Evolutionary conservation across 2,113 vertebrate species (phyloP), one percentile per base, ranked within the genome.

Genomic region (Columba janthina): DNA sequence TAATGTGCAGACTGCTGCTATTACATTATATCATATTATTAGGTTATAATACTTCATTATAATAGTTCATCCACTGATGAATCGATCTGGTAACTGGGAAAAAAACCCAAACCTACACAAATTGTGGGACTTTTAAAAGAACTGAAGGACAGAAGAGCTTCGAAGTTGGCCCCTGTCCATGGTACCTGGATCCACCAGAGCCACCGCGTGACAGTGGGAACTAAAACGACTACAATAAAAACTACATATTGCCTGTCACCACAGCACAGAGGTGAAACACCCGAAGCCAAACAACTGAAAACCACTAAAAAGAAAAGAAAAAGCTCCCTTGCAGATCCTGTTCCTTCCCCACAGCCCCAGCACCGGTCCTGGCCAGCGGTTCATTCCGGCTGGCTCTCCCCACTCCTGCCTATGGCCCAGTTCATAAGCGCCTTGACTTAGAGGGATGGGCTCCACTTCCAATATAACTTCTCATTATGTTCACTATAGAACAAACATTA

Each of bases 401-500:
- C 54, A 4, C 62, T n/a, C 36, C 70, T 44, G 20, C 1, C 0
- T 22, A 32, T 11, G 2, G 3, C 29, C 62, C 44, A 3, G 50
- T 4, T 36, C 78, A 40, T 11, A 51, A 44, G 11, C 0, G 58
- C 69, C 70, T 57, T 0, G 0, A 85, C 74, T 64, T 11, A 7
- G 36, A 60, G 50, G 44, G 20, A 85, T 9, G 38, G 61, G 12
- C 31, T 62, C 83, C 25, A 4, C 36, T 86, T 64, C 34, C 51
- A 46, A 20, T 12, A 70, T 21, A 69, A 46, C 96, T 81, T 53
- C 89, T 94, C 81, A 90, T 87, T 85, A 56, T 42, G 62, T 26
- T 94, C 50, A 14, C 76, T 34, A 8, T 5, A 69, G 73, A 91
- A 89, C 78, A 89, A 92, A 76, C 93, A 91, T 85, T 61, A 85